Percentiles rank a stretch among this genome's conserved stretches.
Evolutionary conservation across 2,888 invertebrate species (phyloP).

Genomic region (Drosophila macrospina): DNA sequence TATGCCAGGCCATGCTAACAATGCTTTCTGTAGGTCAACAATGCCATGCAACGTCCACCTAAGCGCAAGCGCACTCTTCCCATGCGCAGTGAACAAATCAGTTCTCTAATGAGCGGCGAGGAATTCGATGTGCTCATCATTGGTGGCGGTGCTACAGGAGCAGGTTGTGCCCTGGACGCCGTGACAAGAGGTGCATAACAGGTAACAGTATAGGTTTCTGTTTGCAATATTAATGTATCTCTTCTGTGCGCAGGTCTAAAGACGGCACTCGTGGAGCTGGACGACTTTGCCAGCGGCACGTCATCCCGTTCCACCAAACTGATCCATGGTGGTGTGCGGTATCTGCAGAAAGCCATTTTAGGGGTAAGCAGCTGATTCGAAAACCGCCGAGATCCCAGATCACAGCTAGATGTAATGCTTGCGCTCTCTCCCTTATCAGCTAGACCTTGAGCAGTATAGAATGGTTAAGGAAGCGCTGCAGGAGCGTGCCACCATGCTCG

Average conservation of each 20-base stretch:
- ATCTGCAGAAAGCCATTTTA: constrained; percentile 98
- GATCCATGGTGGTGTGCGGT: constrained; percentile 99
- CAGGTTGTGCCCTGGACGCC: constrained; percentile 98
- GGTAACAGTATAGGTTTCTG: background rate
- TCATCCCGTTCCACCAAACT: constrained; percentile 98
- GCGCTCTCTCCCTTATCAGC: constrained; percentile 83
- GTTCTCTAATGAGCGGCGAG: constrained; percentile 90
- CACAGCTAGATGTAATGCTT: constrained; percentile 36
- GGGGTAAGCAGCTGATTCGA: constrained; percentile 82
- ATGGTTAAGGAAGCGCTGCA: constrained; percentile 99
- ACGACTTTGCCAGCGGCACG: constrained; percentile 98
- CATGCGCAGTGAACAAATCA: constrained; percentile 91
- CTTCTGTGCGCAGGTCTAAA: constrained; percentile 87
- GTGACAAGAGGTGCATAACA: constrained; percentile 89
- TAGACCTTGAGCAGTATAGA: constrained; percentile 98
- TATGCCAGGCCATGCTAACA: background rate
- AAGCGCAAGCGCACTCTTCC: constrained; percentile 91
- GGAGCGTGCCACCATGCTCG: constrained; percentile 97
- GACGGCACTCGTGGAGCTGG: constrained; percentile 97
- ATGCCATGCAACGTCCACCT: constrained; percentile 82
- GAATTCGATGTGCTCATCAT: constrained; percentile 97
- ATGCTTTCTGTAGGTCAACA: constrained; percentile 74
- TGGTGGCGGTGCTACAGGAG: constrained; percentile 99
- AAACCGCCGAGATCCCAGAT: background rate
- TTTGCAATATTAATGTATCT: background rate